Base-by-base conservation (phyloP, 2,113 vertebrate genomes). In the Protomyctophum bolini region DNA sequence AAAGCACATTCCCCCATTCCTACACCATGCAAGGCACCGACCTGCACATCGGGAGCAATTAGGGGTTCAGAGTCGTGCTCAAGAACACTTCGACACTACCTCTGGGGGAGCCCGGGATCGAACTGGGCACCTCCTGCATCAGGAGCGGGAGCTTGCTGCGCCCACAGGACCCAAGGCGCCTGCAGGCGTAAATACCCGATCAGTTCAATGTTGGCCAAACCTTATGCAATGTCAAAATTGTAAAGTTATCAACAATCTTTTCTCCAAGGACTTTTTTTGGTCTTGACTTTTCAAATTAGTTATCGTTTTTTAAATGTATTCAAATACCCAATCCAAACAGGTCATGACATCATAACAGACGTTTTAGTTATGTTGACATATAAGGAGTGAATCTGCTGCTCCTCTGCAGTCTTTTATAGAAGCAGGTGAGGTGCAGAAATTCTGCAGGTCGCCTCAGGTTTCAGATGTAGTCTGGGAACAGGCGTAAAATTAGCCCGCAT, bases 321-420 rank as follows among this genome's bases (percentile, higher is more conserved):
- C 3, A 41, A 41, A 8, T 0, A 29, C 10, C 60, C 47, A 56
- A 76, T 56, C 11, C 63, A 73, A 73, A 73, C 55, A 63, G 50
- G 49, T 76, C 67, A 69, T 76, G 68, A n/a, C n/a, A n/a, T n/a
- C n/a, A n/a, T 54, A 52, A 60, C 58, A 57, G 50, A 69, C 57
- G 80, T 86, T 77, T 73, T 83, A 89, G 85, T 81, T 41, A 80
- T 21, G 80, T 83, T 83, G 85, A 88, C 86, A 89, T 91, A 89
- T 87, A 83, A 70, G 41, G 79, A 69, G 68, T 57, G 64, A 69
- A 66, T 75, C 51, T 63, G 14, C n/a, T 21, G 63, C 63, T 65
- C 60, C 68, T 69, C 64, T 7, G 62, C n/a, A 6, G 15, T 47
- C 47, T 48, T 80, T 69, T 58, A 75, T 46, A 10, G 61, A 78